phyloP scores from a whole-genome alignment of 2,888 invertebrate genomes.

The Cataglyphis albicans region DNA sequence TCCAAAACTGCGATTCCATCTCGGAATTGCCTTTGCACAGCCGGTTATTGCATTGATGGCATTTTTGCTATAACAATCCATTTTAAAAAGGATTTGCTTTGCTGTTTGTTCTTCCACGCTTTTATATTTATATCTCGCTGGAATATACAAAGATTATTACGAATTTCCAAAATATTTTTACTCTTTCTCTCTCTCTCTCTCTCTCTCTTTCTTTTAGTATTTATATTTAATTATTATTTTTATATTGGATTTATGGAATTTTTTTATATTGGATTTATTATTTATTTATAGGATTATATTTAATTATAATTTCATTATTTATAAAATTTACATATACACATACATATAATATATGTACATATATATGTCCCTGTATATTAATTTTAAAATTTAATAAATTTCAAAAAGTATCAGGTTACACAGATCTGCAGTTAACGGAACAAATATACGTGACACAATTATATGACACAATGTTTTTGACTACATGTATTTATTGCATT shows the following conservation, averaged over 20 bases:
- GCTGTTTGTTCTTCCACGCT: neutral
- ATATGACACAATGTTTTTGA: too few relatives aligned
- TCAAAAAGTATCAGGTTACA: neutral
- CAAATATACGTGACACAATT: neutral
- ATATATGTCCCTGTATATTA: neutral
- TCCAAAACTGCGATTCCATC: conserved; percentile 31
- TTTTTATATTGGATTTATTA: too few relatives aligned
- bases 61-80: conserved; percentile 4
- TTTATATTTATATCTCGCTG: neutral
- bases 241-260: too few relatives aligned
- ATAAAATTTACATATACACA: too few relatives aligned
- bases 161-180: neutral
- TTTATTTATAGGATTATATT: neutral
- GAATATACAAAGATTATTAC: neutral
- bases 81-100: conserved; percentile 10
- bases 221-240: neutral
- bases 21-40: neutral
- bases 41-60: neutral
- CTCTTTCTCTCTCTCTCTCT: neutral
- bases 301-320: too few relatives aligned
- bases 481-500: neutral
- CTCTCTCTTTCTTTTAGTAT: neutral
- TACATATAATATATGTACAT: neutral
- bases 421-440: neutral
- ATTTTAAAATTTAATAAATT: neutral